Evolutionary conservation across 2,888 invertebrate genomes (phyloP), one percentile per base, ranked within the genome.

Genomic region (Microdon myrmicae): DNA sequence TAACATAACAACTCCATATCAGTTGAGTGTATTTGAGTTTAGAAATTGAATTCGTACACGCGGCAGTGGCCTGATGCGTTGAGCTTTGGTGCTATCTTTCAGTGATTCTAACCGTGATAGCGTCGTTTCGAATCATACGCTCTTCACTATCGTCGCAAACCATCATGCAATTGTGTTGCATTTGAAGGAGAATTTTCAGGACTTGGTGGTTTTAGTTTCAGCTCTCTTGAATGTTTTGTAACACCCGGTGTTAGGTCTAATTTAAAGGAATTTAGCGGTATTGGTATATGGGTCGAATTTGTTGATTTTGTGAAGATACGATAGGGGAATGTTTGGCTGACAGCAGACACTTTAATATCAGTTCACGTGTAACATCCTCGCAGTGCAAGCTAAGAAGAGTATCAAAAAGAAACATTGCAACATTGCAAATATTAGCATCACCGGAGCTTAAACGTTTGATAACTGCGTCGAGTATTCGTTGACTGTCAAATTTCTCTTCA

Each of bases 311-410:
- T 86, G 83, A 54, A 89, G 82, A 79, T 92, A 90, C n/a, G 90
- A 90, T 47, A 89, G 83, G 28, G 80, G 80, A 14, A 92, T 85
- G 92, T 10, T 87, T 85, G 72, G 90, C 90, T 0, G 91, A 90
- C 70, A 88, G 84, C 68, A 97, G 83, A 75, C 94, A 89, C 74
- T 92, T 92, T 74, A 93, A 87, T 34, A 95, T 86, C 37, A 97
- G 82, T 74, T 96, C 94, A 71, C 95, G 82, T 92, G 98, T 93
- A 32, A 97, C 87, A 78, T 98, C 98, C 80, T 98, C 98, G 80
- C 95, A 96, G 79, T 96, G 92, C 60, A 97, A 82, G 71, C 92
- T 90, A 41, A 97, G 84, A 58, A 98, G 82, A 0, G 95, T 94
- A 76, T 94, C 91, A 79, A 98, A 92, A 7, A 98, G 81, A 0